Percentiles rank a stretch among this genome's conserved stretches.
These are phyloP conservation scores for Cynopterus sphinx DNA, from an alignment of 2,797 vertebrate species.

Conservation along the genomic window DNA sequence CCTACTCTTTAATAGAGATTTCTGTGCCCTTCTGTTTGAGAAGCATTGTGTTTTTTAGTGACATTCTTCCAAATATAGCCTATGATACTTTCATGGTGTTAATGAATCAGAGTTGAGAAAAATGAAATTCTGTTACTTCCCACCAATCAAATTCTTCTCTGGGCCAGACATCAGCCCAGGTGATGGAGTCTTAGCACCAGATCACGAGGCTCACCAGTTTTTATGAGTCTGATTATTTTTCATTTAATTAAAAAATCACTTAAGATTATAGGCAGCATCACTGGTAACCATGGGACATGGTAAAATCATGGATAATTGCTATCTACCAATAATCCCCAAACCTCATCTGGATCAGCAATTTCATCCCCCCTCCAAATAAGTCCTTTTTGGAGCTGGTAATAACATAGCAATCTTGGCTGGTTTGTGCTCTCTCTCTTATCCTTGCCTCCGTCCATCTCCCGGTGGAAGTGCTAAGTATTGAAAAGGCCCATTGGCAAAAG, in stretches of 20 bases:
- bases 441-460: neutral
- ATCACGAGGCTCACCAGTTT: neutral
- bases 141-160: neutral
- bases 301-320: slow-evolving; percentile 9
- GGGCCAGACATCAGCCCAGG: neutral
- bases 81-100: neutral
- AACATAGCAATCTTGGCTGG: neutral
- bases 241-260: neutral
- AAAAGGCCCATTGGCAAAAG: neutral
- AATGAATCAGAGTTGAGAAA: neutral
- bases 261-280: neutral
- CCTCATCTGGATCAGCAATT: neutral
- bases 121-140: neutral
- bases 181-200: neutral
- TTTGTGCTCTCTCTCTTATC: neutral
- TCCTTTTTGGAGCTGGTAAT: neutral
- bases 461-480: neutral
- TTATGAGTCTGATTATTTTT: neutral
- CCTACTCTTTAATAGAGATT: neutral
- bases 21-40: neutral
- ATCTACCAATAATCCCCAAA: neutral
- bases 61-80: neutral
- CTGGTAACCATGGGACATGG: neutral
- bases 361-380: neutral
- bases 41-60: neutral